Evolutionary conservation across 2,888 invertebrate species (phyloP), one percentile per base, ranked within the genome.

Genomic region (Drosophila greeni): DNA sequence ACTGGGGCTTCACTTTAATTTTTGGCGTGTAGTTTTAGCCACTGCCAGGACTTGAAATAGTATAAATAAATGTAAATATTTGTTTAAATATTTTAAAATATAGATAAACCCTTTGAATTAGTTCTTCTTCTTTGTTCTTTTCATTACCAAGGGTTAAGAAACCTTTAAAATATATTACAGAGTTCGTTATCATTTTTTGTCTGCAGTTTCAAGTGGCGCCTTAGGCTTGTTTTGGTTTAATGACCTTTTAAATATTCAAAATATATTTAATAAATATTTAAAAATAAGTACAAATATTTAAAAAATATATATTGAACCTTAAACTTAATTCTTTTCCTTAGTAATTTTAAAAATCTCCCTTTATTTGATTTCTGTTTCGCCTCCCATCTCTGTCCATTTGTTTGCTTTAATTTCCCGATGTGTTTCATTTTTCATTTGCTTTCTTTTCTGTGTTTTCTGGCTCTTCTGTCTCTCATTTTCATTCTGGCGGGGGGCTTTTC

Each of bases 401-500:
- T 24, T 16, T 31, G 18, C n/a, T 14, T 45, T 33, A 7, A 40
- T 40, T 54, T 24, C 33, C 20, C 16, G 9, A n/a, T 56, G 7
- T 58, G 11, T 16, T n/a, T 36, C 16, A 6, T 24, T 18, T 16
- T 16, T 43, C 20, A 11, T 24, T 20, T 23, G 20, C n/a, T 51
- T 26, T 26, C n/a, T 39, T 20, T 11, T 58, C 45, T 31, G 7
- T n/a, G 2, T 18, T 18, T 20, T 23, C 12, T n/a, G n/a, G n/a
- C n/a, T 55, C 14, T 20, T 37, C 24, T 12, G 49, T 48, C 31
- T 2, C 18, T 6, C 11, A n/a, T 24, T 14, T 40, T 20, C 7
- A 1, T 24, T 24, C 1, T 6, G 42, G 42, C 24, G 14, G n/a
- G n/a, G 40, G 40, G 55, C 53, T 67, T 82, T 76, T 67, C 68